Conservation (phyloP, 23 tunicate genomes). For the Oikopleura dioica region DNA sequence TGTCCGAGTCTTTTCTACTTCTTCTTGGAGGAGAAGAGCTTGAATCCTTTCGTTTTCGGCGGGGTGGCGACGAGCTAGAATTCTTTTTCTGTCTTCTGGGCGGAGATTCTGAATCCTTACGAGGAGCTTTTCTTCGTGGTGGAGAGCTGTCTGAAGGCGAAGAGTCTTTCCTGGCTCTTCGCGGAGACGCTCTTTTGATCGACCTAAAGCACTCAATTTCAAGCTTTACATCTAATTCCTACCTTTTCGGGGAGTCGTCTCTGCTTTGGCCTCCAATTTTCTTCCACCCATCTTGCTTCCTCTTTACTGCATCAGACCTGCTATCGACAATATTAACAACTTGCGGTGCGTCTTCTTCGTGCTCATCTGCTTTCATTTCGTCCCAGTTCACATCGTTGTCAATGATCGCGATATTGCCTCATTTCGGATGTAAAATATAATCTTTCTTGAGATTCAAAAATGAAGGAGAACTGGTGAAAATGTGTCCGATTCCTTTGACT, state of each 20-base stretch:
- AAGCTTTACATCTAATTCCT: no score
- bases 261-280: background rate
- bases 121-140: no score
- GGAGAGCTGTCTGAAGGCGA: no score
- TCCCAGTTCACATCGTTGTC: background rate
- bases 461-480: background rate
- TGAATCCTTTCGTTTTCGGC: no score
- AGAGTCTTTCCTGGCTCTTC: no score
- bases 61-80: no score
- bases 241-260: no score
- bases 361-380: slow-evolving; percentile 8
- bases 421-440: background rate
- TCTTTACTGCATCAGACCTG: background rate
- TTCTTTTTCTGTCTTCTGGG: no score
- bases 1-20: background rate
- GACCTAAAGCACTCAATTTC: no score
- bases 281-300: slow-evolving; percentile 10
- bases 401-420: background rate
- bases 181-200: no score
- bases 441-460: background rate
- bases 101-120: no score
- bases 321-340: background rate
- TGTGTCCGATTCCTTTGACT: background rate
- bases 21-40: no score
- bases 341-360: background rate